A percentile compares a stretch with the other conserved stretches of the same genome.
Conservation (phyloP, 2,113 vertebrate genomes). For the Laticauda laticaudata region DNA sequence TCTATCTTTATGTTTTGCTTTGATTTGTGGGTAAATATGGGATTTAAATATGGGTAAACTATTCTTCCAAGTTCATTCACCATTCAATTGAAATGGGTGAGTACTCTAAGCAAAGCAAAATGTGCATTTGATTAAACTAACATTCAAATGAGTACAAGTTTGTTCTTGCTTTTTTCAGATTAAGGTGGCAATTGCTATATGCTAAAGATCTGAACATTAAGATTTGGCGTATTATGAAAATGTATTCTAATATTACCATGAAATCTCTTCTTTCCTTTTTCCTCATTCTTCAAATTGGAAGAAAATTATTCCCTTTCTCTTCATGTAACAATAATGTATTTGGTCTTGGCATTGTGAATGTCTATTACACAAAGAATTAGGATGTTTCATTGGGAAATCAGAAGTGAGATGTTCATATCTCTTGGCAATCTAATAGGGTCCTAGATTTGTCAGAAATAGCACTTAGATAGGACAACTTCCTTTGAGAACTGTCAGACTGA, state of each 20-base stretch:
- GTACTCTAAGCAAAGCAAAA: neutral
- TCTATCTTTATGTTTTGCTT: neutral
- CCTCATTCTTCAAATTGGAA: neutral
- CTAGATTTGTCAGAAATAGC: neutral
- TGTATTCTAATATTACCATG: neutral
- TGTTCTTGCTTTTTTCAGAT: neutral
- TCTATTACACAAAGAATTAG: neutral
- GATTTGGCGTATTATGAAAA: neutral
- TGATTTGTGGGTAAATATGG: neutral
- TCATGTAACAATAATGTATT: neutral
- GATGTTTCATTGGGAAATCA: neutral
- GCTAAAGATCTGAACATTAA: neutral
- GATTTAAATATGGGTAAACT: neutral
- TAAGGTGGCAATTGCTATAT: neutral
- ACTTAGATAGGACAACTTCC: neutral
- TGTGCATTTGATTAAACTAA: conserved; percentile 10
- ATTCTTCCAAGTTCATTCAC: neutral
- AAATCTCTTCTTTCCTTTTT: neutral
- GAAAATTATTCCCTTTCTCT: neutral
- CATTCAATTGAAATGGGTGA: neutral
- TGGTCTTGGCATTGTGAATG: neutral
- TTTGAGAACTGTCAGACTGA: neutral
- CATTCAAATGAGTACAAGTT: neutral
- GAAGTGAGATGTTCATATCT: neutral
- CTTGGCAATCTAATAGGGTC: neutral